These are phyloP conservation scores for Amphiura filiformis DNA, from an alignment of 35 echinoderm and acorn worm species.

Conservation along the genomic window DNA sequence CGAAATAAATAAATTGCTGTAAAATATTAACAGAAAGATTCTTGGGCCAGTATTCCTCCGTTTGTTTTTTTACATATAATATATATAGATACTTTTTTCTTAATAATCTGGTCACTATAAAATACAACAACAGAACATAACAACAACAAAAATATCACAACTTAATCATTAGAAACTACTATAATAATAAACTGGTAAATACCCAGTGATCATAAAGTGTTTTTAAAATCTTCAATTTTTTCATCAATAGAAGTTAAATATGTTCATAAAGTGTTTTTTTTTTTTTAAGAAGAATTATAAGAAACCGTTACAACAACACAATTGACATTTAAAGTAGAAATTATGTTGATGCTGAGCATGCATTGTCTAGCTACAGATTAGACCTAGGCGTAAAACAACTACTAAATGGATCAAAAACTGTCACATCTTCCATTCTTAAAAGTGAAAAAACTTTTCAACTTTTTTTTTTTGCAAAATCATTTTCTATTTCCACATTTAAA, in stretches of 20 bases:
- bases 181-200: constrained; percentile 2
- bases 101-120: not conserved
- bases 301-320: not conserved
- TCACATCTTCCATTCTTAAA: constrained; percentile 10
- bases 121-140: not conserved
- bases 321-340: not conserved
- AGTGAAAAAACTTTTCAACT: constrained; percentile 6
- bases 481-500: constrained; percentile 17
- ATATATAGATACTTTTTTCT: not conserved
- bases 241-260: constrained; percentile 3
- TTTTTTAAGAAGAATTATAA: not conserved
- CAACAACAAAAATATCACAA: constrained; percentile 13
- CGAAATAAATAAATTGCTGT: not conserved
- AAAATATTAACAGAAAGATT: constrained; percentile 1
- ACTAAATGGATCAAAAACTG: constrained; percentile 26
- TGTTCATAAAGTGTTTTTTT: not conserved
- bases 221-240: not conserved
- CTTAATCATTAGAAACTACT: not conserved
- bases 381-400: constrained; percentile 25
- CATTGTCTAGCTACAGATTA: not conserved
- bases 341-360: not conserved
- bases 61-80: not conserved
- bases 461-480: constrained; percentile 1
- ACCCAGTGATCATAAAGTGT: not conserved
- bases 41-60: no score